phyloP scores from a whole-genome alignment of 92 coral and sea anemone genomes.

The Galaxea fascicularis region DNA sequence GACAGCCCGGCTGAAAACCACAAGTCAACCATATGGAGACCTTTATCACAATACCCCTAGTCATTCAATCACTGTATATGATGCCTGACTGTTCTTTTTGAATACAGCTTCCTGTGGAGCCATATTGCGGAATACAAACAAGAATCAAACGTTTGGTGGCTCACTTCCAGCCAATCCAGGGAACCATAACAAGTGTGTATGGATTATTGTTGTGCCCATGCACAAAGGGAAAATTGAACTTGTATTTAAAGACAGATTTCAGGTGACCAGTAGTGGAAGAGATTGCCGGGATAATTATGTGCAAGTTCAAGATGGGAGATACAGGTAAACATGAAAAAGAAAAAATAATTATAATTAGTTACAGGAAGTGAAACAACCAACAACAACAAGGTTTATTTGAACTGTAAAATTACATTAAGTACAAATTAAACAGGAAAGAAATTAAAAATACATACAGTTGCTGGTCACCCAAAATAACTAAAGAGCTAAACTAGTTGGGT shows the following conservation, averaged over 20 bases:
- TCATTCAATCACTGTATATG: no score
- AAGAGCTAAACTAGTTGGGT: no score
- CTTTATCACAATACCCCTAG: no score
- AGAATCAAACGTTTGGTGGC: slow-evolving; percentile 39
- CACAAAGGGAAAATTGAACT: slow-evolving; percentile 66
- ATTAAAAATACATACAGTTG: no score
- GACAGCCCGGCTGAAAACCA: no score
- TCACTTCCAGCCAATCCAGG: slow-evolving; percentile 24
- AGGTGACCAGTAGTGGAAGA: slow-evolving; percentile 40
- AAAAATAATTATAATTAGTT: not conserved
- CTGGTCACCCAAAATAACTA: no score
- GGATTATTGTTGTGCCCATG: slow-evolving; percentile 80
- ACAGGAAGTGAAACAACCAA: not conserved
- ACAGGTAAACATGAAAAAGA: slow-evolving; percentile 42
- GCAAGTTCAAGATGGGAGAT: slow-evolving; percentile 68
- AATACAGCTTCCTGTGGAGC: slow-evolving; percentile 41
- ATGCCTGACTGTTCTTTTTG: not conserved
- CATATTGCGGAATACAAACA: slow-evolving; percentile 17
- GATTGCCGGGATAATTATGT: slow-evolving; percentile 63
- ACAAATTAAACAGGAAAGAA: no score
- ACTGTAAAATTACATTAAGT: no score
- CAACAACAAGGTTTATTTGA: no score
- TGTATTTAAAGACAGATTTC: slow-evolving; percentile 63
- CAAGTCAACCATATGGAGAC: no score
- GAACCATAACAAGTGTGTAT: slow-evolving; percentile 71